Base-by-base conservation (phyloP, 2,113 vertebrate genomes). In the Heterocephalus glaber region DNA sequence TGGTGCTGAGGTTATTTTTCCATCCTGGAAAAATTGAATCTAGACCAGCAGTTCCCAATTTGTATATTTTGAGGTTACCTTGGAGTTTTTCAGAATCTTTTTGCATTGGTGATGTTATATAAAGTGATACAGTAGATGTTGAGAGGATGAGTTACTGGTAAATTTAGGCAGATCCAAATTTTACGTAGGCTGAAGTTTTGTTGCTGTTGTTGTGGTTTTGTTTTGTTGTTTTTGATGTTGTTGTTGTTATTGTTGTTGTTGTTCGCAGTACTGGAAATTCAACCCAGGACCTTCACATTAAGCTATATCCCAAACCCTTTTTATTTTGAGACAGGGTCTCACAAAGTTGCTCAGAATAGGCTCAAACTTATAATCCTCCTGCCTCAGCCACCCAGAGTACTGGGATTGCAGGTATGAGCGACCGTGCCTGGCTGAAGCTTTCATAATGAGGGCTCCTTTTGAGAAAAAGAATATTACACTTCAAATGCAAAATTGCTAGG, bases 391-490 rank as follows among this genome's bases (percentile, higher is more conserved):
- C 76, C 76, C 30, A 79, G 38, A 11, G 17, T 52, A 19, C 28
- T 52, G 47, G 47, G 30, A 52, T 33, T 79, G 47, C 14, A 79
- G 47, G 47, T 7, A 30, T 79, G 76, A 19, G 20, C 22, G 5
- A 44, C 12, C 41, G 52, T 49, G 7, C 47, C 47, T 52, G 47
- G 47, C 47, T 79, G 38, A 52, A 52, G 47, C 49, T 52, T 52
- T 33, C 35, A 79, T 28, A 52, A 35, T 33, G 24, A 87, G 49
- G 47, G 26, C 7, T 8, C 17, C n/a, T 91, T 92, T 26, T 63
- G 44, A 89, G 89, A n/a, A 82, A 96, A 79, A 88, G 52, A 80
- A 58, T 81, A 76, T 28, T 74, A 58, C 66, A 76, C 60, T 70
- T 41, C 11, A 87, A 87, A 22, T 80, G 56, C 38, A 74, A 44